These are phyloP conservation scores for Torymus tubicola DNA, from an alignment of 2,888 invertebrate genomes.

Conservation along the genomic window DNA sequence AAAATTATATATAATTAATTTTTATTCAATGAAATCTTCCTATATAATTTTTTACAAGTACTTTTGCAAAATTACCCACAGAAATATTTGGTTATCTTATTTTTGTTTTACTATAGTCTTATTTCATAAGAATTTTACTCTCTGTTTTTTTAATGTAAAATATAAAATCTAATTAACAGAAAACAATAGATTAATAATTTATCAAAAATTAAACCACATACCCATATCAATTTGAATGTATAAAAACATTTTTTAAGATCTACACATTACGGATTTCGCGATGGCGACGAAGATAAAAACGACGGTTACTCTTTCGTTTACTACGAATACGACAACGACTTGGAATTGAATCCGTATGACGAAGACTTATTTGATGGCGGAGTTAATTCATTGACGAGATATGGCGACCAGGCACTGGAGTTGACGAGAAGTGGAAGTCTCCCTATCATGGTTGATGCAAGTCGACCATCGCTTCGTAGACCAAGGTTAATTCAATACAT, in stretches of 20 bases:
- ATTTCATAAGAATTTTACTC: too few relatives aligned
- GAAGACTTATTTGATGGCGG: neutral
- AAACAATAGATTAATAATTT: too few relatives aligned
- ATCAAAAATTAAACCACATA: too few relatives aligned
- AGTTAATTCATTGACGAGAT: neutral
- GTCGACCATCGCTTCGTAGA: slow-evolving; percentile 20
- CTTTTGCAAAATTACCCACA: too few relatives aligned
- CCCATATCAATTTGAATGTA: too few relatives aligned
- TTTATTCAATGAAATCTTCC: too few relatives aligned
- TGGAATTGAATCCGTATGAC: slow-evolving; percentile 26
- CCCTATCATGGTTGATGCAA: slow-evolving; percentile 43
- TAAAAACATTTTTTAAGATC: slow-evolving; percentile 33
- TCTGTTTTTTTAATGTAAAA: too few relatives aligned
- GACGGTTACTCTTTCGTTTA: slow-evolving; percentile 69
- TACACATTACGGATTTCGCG: slow-evolving; percentile 63
- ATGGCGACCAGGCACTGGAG: neutral
- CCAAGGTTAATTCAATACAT: slow-evolving; percentile 13
- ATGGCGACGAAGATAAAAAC: slow-evolving; percentile 53
- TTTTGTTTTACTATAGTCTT: too few relatives aligned
- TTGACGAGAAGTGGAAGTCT: slow-evolving; percentile 37
- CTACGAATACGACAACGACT: slow-evolving; percentile 65
- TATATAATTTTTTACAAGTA: too few relatives aligned
- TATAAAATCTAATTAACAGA: too few relatives aligned
- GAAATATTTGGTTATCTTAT: too few relatives aligned
- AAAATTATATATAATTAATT: too few relatives aligned